Evolutionary conservation across 2,113 vertebrate species (phyloP), one percentile per base, ranked within the genome.

Genomic region (Glaucidium brasilianum): DNA sequence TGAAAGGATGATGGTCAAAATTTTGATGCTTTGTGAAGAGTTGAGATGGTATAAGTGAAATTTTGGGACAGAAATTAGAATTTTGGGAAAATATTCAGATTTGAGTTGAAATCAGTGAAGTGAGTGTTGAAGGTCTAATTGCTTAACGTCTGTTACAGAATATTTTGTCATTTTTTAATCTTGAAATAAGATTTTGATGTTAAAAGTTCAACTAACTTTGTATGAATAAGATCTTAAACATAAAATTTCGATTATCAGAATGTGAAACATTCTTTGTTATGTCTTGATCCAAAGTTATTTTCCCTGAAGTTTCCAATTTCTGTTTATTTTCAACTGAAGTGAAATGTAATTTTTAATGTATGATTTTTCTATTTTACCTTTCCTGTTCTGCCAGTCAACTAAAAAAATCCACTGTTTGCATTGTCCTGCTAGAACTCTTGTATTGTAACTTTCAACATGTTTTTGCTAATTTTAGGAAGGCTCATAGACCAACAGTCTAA

Each of bases 401-500:
- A 45, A 77, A 95, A 81, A 84, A 74, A 50, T 34, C 37, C 23
- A 8, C 19, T 88, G 22, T 75, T 86, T 91, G 17, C 26, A 15
- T 62, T 12, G 16, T 55, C 11, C 30, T 91, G 4, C 13, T 63
- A 5, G 11, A 63, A 43, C 15, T 58, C 45, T 37, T 29, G 7
- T n/a, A 9, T 78, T 76, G 7, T 35, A 93, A 56, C 84, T 87
- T 87, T 6, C 7, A 80, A 22, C 63, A 25, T 85, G 21, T 94
- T 90, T 85, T 92, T 92, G 76, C 92, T 91, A 45, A 55, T 90
- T 87, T 89, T 97, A 99, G 99, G 99, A 55, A 98, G 99, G 71
- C 98, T 99, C 29, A 99, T 99, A 92, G 99, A 99, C 75, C 99
- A 99, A 56, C 99, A 99, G 83, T 98, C 98, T 75, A 99, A 98